Evolutionary conservation across 1,140 invertebrate genomes (phyloP), one percentile per base, ranked within the genome.

Genomic region (Listronotus oregonensis): DNA sequence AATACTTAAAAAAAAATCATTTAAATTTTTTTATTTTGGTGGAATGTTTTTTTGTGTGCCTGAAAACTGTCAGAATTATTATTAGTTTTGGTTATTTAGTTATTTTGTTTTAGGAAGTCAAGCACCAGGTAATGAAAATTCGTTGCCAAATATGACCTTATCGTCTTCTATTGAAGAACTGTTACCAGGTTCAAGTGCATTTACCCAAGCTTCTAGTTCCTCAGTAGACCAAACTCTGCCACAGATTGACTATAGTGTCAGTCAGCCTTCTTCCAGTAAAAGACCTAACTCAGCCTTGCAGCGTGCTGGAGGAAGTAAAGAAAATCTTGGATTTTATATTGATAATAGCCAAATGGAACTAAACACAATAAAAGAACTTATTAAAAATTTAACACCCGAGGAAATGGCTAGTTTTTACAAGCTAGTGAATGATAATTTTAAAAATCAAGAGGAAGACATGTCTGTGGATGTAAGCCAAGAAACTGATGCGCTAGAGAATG

Each of bases 381-480:
- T 66, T 6, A 66, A 55, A 50, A 60, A 47, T 17, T 9, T 66
- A 14, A 51, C 57, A 7, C 58, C 56, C 0, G 64, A 66, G 0
- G 57, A 66, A 12, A 66, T 66, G 58, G 34, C 64, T 6, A 55
- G 34, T 18, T 61, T 66, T 43, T 66, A 61, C 27, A 66, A 66
- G 46, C 50, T 66, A 15, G 42, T 66, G 3, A 66, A 66, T 51
- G 64, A 66, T 10, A 66, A 66, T 42, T 61, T 49, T 47, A 66
- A 60, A 27, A 15, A 14, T 15, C 64, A 66, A 50, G 64, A 66
- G 9, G 57, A 66, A 8, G 51, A 47, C 0, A 27, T 54, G 11
- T 10, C 21, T 27, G 6, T 2, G 7, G 52, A 55, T 5, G 1
- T 18, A 8, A 39, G 9, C 3, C 32, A 34, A 12, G 52, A 55